Evolutionary conservation across 2,797 vertebrate genomes (phyloP).

Genomic region (Sebastes trivittatus): DNA sequence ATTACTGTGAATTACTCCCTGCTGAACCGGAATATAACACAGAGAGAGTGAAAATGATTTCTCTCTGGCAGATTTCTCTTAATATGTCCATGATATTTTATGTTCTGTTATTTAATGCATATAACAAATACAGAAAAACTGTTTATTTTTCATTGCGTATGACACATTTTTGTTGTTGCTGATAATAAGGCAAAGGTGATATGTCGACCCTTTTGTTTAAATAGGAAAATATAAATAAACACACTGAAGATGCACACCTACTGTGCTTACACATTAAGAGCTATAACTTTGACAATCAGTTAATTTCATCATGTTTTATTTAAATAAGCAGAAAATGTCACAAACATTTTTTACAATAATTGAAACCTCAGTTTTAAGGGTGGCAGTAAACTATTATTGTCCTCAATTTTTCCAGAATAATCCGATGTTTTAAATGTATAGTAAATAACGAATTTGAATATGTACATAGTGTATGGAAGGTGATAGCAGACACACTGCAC

Average conservation of each 20-base stretch:
- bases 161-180: background rate
- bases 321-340: background rate
- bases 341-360: background rate
- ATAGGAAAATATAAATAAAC: background rate
- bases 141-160: background rate
- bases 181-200: background rate
- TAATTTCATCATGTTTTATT: background rate
- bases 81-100: background rate
- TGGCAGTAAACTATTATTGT: background rate
- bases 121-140: background rate
- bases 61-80: background rate
- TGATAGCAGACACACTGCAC: background rate
- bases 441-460: background rate
- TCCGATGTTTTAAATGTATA: background rate
- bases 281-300: background rate
- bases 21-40: conserved; percentile 28
- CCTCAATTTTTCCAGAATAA: background rate
- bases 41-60: background rate
- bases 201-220: background rate
- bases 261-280: background rate
- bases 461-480: background rate
- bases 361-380: background rate
- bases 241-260: background rate
- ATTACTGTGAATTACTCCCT: conserved; percentile 63
- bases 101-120: background rate